Evolutionary conservation across 2,113 vertebrate genomes (phyloP).

Genomic region (Malaclemys terrapin): DNA sequence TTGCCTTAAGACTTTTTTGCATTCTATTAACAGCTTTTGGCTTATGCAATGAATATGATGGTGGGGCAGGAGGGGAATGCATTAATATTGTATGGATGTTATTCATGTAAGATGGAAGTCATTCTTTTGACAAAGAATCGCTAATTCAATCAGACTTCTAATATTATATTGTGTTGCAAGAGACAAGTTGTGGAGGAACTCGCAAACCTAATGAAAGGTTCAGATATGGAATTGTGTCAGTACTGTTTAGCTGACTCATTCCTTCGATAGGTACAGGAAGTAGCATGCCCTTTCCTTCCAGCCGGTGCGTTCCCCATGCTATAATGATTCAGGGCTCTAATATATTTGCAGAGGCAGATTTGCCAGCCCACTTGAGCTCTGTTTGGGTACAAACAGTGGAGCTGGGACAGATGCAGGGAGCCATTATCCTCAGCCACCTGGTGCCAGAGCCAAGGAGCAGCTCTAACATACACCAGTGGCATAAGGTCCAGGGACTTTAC

Average conservation of each 20-base stretch:
- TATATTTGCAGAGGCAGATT: accelerated
- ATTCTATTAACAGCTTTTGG: constrained; percentile 26
- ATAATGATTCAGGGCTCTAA: accelerated
- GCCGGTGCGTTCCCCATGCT: too few species aligned
- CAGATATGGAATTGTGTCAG: neutral
- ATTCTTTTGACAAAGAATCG: too few species aligned
- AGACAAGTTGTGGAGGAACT: neutral
- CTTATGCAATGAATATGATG: neutral
- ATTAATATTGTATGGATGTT: neutral
- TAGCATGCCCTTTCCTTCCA: neutral
- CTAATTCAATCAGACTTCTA: neutral
- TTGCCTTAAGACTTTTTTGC: neutral
- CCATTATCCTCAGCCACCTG: accelerated
- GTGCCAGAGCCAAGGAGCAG: accelerated
- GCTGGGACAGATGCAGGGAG: accelerated
- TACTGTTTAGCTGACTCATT: accelerated
- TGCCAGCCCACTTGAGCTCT: neutral
- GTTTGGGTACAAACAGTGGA: too few species aligned
- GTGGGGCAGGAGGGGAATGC: neutral
- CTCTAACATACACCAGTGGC: accelerated
- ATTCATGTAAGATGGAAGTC: neutral
- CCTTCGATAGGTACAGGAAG: accelerated
- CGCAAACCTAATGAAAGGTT: accelerated
- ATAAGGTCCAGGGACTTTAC: accelerated
- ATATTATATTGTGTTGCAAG: neutral